Conservation (phyloP, 2,888 invertebrate genomes). For the Ophion ellenae region DNA sequence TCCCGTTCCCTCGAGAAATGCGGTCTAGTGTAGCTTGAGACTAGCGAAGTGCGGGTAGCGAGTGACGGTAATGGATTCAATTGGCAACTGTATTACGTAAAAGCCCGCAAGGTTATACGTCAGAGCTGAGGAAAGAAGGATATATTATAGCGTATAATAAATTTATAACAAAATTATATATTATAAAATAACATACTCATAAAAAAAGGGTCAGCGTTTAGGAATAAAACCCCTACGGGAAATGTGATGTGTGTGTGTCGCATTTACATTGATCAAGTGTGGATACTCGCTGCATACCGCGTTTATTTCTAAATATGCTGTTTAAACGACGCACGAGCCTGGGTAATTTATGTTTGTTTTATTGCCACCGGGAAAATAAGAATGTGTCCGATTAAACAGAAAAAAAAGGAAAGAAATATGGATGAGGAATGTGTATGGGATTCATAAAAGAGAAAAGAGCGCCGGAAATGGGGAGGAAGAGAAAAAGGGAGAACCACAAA, state of each 20-base stretch:
- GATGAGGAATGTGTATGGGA: constrained; percentile 3
- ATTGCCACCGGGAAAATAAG: constrained; percentile 78
- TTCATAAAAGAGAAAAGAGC: constrained; percentile 6
- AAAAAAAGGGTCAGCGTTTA: no score
- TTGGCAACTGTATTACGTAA: no score
- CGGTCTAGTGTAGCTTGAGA: no score
- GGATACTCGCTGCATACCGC: constrained; percentile 24
- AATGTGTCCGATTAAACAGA: constrained; percentile 80
- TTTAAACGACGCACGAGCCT: constrained; percentile 69
- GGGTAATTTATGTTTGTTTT: constrained; percentile 81
- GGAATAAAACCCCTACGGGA: no score
- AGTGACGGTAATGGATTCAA: no score
- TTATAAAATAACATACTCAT: no score
- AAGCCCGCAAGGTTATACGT: no score
- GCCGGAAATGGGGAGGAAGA: constrained; percentile 15
- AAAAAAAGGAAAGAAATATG: constrained; percentile 46
- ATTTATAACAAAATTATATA: no score
- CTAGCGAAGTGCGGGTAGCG: no score
- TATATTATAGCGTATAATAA: no score
- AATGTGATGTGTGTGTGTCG: background rate
- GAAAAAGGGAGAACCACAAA: constrained; percentile 30
- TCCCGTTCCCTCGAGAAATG: no score
- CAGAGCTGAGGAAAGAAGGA: no score
- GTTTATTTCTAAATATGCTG: constrained; percentile 55
- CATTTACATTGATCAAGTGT: background rate